phyloP scores from a whole-genome alignment of 2,888 invertebrate genomes.

The Branchipolynoe longqiensis region DNA sequence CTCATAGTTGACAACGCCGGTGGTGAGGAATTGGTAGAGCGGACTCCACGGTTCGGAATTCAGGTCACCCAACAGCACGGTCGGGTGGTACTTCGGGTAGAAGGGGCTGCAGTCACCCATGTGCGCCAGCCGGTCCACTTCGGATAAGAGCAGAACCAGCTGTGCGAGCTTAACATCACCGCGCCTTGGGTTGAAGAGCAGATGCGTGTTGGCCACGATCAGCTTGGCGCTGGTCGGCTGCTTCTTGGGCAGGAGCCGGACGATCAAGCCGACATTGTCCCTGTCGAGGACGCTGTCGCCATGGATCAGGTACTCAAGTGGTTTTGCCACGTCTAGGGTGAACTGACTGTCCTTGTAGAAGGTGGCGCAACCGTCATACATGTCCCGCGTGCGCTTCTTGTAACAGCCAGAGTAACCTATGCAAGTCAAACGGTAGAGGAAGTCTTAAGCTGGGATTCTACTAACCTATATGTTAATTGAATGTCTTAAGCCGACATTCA shows the following conservation, averaged over 20 bases:
- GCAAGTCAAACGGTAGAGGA: no score
- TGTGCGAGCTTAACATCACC: slow-evolving; percentile 95
- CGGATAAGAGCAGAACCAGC: slow-evolving; percentile 90
- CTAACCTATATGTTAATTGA: no score
- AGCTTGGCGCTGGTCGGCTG: slow-evolving; percentile 82
- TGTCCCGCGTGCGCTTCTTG: slow-evolving; percentile 89
- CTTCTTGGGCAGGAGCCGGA: slow-evolving; percentile 84
- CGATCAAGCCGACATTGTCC: slow-evolving; percentile 93
- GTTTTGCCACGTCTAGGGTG: slow-evolving; percentile 85
- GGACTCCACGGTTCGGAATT: slow-evolving; percentile 90
- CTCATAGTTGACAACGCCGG: slow-evolving; percentile 84
- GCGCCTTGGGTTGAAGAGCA: slow-evolving; percentile 94
- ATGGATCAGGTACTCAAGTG: slow-evolving; percentile 87
- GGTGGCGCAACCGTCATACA: slow-evolving; percentile 95
- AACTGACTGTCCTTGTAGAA: slow-evolving; percentile 89
- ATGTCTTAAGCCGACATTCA: no score
- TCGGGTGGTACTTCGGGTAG: slow-evolving; percentile 85
- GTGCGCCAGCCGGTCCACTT: slow-evolving; percentile 88
- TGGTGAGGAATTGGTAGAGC: slow-evolving; percentile 87
- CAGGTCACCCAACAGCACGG: slow-evolving; percentile 95
- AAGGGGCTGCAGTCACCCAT: background rate
- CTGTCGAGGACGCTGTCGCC: slow-evolving; percentile 88
- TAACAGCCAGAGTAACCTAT: slow-evolving; percentile 89
- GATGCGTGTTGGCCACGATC: slow-evolving; percentile 95
- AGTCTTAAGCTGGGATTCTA: no score